phyloP scores from a whole-genome alignment of 2,113 vertebrate genomes.

The Lethenteron reissneri region DNA sequence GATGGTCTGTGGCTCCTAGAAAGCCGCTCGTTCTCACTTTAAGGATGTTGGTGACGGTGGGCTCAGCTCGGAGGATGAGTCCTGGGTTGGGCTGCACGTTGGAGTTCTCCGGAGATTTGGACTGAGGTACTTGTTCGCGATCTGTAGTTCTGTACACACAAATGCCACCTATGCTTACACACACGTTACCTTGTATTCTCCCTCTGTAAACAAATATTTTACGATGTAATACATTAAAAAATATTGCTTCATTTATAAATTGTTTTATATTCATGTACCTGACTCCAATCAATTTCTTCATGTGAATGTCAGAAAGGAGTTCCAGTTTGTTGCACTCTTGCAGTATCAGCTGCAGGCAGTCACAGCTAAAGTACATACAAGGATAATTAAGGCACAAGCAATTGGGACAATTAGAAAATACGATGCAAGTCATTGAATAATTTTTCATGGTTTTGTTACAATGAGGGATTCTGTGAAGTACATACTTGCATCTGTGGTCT shows the following conservation, averaged over 20 bases:
- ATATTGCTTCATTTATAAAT: no score
- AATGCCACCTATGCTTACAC: background rate
- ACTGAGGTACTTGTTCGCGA: slow-evolving; percentile 49
- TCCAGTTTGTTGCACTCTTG: slow-evolving; percentile 85
- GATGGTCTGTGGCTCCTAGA: background rate
- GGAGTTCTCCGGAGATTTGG: slow-evolving; percentile 68
- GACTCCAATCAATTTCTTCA: slow-evolving; percentile 29
- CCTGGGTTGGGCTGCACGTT: slow-evolving; percentile 90
- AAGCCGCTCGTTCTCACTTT: slow-evolving; percentile 30
- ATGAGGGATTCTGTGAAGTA: rapidly evolving
- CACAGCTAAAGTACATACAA: slow-evolving; percentile 34
- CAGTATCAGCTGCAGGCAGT: slow-evolving; percentile 62
- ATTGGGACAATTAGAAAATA: background rate
- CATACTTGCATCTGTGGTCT: slow-evolving; percentile 92
- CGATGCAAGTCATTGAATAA: background rate
- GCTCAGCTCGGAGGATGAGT: slow-evolving; percentile 74
- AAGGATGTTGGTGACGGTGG: slow-evolving; percentile 90
- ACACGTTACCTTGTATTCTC: no score
- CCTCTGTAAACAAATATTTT: no score
- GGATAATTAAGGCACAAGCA: no score
- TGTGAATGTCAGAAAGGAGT: slow-evolving; percentile 53
- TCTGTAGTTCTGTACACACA: slow-evolving; percentile 33
- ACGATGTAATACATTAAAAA: no score
- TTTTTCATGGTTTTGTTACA: background rate
- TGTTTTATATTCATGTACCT: no score